phyloP scores from a whole-genome alignment of 1,140 invertebrate species.

The Hyles vespertilio region DNA sequence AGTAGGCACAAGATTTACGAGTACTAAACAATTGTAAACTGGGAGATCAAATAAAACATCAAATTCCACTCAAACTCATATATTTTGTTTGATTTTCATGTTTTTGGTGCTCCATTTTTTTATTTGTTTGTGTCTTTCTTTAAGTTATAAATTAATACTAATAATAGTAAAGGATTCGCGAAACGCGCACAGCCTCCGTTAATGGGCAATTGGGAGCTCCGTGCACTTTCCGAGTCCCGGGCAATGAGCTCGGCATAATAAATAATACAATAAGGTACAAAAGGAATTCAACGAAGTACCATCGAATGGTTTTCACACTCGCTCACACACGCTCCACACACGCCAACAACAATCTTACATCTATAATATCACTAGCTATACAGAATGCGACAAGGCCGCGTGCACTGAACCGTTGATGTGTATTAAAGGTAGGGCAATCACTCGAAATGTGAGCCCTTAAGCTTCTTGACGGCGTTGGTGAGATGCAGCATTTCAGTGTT shows the following conservation, averaged over 20 bases:
- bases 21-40: not conserved
- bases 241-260: slow-evolving; percentile 72
- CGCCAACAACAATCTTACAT: slow-evolving; percentile 58
- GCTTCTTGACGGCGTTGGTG: slow-evolving; percentile 88
- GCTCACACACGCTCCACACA: slow-evolving; percentile 49
- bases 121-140: slow-evolving; percentile 57
- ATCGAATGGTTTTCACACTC: slow-evolving; percentile 63
- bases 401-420: slow-evolving; percentile 50
- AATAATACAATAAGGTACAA: slow-evolving; percentile 70
- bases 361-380: slow-evolving; percentile 74
- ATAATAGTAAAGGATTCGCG: slow-evolving; percentile 57
- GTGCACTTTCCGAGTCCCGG: slow-evolving; percentile 51
- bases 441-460: slow-evolving; percentile 79
- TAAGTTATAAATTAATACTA: slow-evolving; percentile 72
- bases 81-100: slow-evolving; percentile 65
- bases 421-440: slow-evolving; percentile 43
- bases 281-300: slow-evolving; percentile 66
- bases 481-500: slow-evolving; percentile 90
- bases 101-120: slow-evolving; percentile 73
- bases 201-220: slow-evolving; percentile 65
- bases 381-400: slow-evolving; percentile 55
- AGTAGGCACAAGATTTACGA: no score
- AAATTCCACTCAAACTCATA: slow-evolving; percentile 63
- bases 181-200: slow-evolving; percentile 47
- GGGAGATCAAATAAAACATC: slow-evolving; percentile 49